Base-by-base conservation (phyloP, 1,140 invertebrate species). In the Lordiphosa mommai region DNA sequence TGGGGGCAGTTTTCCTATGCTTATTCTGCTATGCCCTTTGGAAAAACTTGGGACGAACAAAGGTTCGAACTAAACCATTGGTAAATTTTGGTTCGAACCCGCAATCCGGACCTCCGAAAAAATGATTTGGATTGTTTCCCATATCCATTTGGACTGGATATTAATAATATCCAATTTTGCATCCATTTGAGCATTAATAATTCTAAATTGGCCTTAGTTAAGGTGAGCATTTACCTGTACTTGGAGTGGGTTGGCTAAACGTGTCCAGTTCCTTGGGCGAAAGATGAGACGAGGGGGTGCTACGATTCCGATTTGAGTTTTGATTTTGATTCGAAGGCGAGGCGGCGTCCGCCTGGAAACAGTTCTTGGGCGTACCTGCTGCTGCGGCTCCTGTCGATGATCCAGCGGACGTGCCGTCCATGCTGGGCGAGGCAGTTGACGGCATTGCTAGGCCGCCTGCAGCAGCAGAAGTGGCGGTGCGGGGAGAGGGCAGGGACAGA, bases 401-500 rank as follows among this genome's bases (percentile, higher is more conserved):
- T 13, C 5, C 5, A 46, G 32, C 12, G 61, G 20, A 8, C 1
- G 37, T 14, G 12, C 37, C 16, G 9, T 87, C 85, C 63, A 87
- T 74, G 44, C 38, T 87, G 0, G 94, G 94, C 2, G 94, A 94
- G 87, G 40, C 40, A 13, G 94, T 93, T 7, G 94, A 68, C 14
- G 84, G 66, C 40, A 74, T 44, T 10, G 77, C 86, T 30, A 82
- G 48, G 2, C 57, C 92, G 6, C 93, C 93, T 4, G 93, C 93
- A 52, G 92, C 92, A 27, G 23, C 23, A 7, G 23, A 27, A 27
- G 23, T 27, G 23, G 23, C 7, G 36, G 94, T 93, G 33, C 93
- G 89, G 1, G 93, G 93, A 33, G 93, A 94, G 2, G 93, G 93
- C 48, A 94, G 73, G 1, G 93, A 94, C n/a, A 94, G 73, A 86